These are phyloP conservation scores for Myotis yumanensis DNA, from an alignment of 2,113 vertebrate genomes.

Conservation along the genomic window DNA sequence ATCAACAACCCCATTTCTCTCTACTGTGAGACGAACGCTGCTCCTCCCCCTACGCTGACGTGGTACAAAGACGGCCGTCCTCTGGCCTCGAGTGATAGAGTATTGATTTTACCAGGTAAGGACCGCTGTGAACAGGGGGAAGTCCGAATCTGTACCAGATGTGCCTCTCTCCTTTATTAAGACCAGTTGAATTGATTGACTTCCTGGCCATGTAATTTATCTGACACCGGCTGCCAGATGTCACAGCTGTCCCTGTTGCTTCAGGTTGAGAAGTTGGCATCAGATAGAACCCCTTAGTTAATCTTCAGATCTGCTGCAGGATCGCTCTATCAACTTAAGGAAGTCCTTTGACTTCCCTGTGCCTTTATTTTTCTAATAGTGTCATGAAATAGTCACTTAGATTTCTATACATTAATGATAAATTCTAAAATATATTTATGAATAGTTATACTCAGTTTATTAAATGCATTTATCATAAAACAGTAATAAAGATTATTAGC, in stretches of 20 bases:
- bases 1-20: constrained; percentile 94
- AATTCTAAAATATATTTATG: background rate
- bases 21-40: constrained; percentile 94
- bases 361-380: background rate
- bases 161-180: background rate
- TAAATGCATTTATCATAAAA: constrained; percentile 7
- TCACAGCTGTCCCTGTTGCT: background rate
- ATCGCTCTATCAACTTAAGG: background rate
- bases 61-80: constrained; percentile 94
- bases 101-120: constrained; percentile 93
- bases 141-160: background rate
- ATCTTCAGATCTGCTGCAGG: background rate
- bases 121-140: background rate
- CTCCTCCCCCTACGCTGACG: constrained; percentile 93
- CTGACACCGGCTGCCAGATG: background rate
- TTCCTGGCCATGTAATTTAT: background rate
- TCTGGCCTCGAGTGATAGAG: constrained; percentile 90
- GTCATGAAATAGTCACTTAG: background rate
- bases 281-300: background rate
- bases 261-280: background rate
- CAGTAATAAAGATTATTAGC: background rate
- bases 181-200: background rate
- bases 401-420: background rate
- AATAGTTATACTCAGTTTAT: background rate
- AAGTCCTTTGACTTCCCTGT: background rate